Conservation (phyloP, 2,113 vertebrate genomes). For the Onychostruthus taczanowskii region DNA sequence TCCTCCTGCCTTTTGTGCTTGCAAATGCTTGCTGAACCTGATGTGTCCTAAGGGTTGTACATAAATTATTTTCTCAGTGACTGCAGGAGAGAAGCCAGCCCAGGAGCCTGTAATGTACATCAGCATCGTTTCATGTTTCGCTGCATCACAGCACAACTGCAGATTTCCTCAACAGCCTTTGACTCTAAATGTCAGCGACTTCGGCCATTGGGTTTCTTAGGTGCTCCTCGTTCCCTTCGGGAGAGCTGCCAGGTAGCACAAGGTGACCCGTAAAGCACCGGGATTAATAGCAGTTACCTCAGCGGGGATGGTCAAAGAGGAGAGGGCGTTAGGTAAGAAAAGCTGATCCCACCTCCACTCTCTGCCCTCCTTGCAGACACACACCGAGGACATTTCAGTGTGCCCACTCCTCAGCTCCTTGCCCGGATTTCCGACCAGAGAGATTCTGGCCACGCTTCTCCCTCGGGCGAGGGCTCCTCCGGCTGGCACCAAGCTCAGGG, state of each 20-base stretch:
- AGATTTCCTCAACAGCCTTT: not conserved
- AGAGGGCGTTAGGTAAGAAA: not conserved
- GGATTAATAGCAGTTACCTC: conserved; percentile 43
- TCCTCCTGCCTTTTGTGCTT: not conserved
- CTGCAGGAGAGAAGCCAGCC: not conserved
- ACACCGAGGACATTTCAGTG: not conserved
- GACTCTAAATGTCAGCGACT: not conserved
- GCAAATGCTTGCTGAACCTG: not conserved
- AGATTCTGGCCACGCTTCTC: not conserved
- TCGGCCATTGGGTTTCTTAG: not conserved
- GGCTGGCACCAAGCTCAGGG: not conserved
- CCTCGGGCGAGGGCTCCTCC: not conserved
- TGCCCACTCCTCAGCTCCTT: not conserved
- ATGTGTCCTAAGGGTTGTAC: not conserved
- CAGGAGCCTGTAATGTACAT: not conserved
- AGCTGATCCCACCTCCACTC: not conserved
- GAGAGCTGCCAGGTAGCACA: conserved; percentile 33
- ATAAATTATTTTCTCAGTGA: not conserved
- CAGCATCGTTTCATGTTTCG: not conserved
- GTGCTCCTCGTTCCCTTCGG: not conserved
- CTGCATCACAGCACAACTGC: not conserved
- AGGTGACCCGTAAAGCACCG: conserved; percentile 22
- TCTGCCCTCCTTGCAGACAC: not conserved
- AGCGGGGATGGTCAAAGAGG: not conserved
- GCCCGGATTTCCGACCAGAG: fast-evolving